Evolutionary conservation across 2,888 invertebrate genomes (phyloP).

Genomic region (Dolichomitus sp.): DNA sequence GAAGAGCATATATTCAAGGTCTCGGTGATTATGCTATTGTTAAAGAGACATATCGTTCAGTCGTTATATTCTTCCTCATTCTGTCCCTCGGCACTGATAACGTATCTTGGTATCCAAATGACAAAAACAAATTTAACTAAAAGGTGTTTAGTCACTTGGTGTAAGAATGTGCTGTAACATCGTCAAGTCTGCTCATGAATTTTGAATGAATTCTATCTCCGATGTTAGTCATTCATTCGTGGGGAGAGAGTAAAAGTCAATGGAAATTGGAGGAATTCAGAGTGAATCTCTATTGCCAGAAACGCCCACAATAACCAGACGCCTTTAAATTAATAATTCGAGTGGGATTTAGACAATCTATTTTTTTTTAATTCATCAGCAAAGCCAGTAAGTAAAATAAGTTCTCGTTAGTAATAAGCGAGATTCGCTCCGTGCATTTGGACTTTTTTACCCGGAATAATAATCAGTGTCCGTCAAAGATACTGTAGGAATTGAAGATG

Average conservation of each 20-base stretch:
- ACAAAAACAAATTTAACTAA: neutral
- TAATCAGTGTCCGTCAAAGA: slow-evolving; percentile 60
- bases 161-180: too few relatives aligned
- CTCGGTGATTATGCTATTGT: neutral
- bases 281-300: neutral
- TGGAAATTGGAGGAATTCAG: neutral
- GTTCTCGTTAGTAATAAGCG: neutral
- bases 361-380: neutral
- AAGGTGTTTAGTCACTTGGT: neutral
- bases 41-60: neutral
- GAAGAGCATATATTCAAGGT: neutral
- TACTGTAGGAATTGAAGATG: slow-evolving; percentile 56
- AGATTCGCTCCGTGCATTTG: neutral
- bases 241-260: neutral
- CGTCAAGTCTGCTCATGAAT: neutral
- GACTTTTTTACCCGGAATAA: neutral
- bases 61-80: slow-evolving; percentile 1
- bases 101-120: neutral
- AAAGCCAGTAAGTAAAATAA: slow-evolving; percentile 14
- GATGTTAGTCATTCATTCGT: neutral
- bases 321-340: neutral
- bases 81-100: neutral
- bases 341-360: neutral
- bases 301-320: neutral
- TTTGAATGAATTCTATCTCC: neutral